Evolutionary conservation across 2,888 invertebrate genomes (phyloP).

Genomic region (Pterobdella sp.): DNA sequence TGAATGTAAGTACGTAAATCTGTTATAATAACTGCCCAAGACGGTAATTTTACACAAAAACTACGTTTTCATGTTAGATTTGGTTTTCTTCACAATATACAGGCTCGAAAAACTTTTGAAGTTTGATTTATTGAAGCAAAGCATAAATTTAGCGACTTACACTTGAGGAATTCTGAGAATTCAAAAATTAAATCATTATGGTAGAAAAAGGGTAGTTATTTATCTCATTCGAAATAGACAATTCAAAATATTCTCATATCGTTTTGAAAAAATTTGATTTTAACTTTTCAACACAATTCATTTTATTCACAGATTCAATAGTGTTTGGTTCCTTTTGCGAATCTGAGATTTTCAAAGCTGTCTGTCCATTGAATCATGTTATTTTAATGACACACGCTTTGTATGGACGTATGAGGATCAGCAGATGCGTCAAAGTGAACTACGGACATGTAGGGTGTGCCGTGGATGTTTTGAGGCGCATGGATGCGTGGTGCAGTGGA

Average conservation of each 20-base stretch:
- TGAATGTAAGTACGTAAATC: no score
- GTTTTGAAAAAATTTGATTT: neutral
- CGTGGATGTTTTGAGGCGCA: conserved; percentile 33
- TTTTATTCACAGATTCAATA: neutral
- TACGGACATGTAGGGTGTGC: conserved; percentile 37
- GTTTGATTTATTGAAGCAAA: no score
- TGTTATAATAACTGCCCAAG: no score
- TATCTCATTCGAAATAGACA: no score
- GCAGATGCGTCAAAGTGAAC: conserved; percentile 35
- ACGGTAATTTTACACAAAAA: no score
- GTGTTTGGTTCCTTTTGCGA: conserved; percentile 31
- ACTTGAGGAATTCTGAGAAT: no score
- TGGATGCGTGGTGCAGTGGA: conserved; percentile 35
- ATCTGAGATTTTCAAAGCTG: conserved; percentile 33
- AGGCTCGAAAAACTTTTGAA: no score
- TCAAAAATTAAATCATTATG: no score
- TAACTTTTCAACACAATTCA: neutral
- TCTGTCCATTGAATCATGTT: conserved; percentile 33
- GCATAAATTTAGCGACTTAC: no score
- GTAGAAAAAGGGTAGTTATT: no score
- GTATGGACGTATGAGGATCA: conserved; percentile 37
- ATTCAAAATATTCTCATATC: neutral
- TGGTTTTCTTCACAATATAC: no score
- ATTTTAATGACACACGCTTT: conserved; percentile 35
- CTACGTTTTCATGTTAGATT: no score